Evolutionary conservation across 1,140 invertebrate species (phyloP), one percentile per base, ranked within the genome.

Genomic region (Euglossa dilemma): DNA sequence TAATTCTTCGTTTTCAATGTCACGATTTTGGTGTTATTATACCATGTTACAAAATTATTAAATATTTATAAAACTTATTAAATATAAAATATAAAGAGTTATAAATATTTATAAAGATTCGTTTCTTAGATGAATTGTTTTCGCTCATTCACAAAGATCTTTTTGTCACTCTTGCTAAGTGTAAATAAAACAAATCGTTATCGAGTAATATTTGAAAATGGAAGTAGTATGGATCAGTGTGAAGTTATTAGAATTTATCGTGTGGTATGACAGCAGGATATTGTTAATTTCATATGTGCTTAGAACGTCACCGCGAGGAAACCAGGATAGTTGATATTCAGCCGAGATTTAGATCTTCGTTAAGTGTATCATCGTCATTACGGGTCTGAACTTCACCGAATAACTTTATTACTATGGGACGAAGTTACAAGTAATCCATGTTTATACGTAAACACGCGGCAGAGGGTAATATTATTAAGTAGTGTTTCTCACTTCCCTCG

Each of bases 291-390:
- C 12, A 8, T 1, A 11, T 8, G 45, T 45, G 66, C 66, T 45
- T 69, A 43, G 6, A 6, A 69, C n/a, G 18, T 69, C 14, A 25
- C 23, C 9, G 28, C 20, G 47, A 18, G 16, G 20, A 28, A 54
- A 16, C 18, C 66, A 28, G 23, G 67, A 25, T 23, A 9, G n/a
- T 59, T 57, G 23, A 25, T 63, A 52, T 54, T 25, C 20, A 47
- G 20, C 28, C 3, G 57, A 63, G 28, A 54, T 73, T 80, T 73
- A 52, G 59, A 43, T 72, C 57, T n/a, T 25, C 36, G 57, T 64
- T 64, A 61, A 73, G 47, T 63, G 70, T 23, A 43, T 64, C 78
- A 64, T 73, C 67, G 18, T 61, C 59, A 61, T 64, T 45, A 54
- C 69, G 50, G 64, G 28, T 45, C 20, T 47, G 45, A 23, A 61